Percentiles rank a stretch among this genome's conserved stretches.
Conservation (phyloP, 2,113 vertebrate species). For the Bubo bubo region DNA sequence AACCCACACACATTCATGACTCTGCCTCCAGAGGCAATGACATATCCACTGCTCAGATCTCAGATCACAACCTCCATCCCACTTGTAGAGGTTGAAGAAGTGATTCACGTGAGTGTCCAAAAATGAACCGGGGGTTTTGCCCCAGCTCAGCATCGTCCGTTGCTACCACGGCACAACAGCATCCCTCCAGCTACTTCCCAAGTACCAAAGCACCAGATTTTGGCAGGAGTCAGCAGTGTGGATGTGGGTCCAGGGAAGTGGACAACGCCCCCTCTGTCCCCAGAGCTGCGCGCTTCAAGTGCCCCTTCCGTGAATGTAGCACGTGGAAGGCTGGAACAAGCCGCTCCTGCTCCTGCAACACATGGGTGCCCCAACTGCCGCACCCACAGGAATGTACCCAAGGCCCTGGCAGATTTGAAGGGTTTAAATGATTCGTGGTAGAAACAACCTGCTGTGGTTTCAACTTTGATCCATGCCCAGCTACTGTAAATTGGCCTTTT, state of each 20-base stretch:
- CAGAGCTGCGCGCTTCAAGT: accelerated
- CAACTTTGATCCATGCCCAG: background rate
- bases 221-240: background rate
- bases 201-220: background rate
- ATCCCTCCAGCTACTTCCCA: background rate
- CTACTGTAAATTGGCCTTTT: background rate
- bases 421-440: background rate
- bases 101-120: accelerated
- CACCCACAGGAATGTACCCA: accelerated
- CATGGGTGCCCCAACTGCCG: background rate
- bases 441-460: background rate
- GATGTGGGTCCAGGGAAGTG: accelerated
- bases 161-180: accelerated
- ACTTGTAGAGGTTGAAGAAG: background rate
- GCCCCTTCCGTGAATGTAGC: accelerated
- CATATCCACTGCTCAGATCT: background rate
- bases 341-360: background rate
- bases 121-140: background rate
- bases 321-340: background rate
- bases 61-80: background rate
- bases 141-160: accelerated
- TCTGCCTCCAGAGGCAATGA: background rate
- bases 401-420: background rate
- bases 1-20: too few species aligned
- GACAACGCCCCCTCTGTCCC: accelerated